A percentile compares a stretch with the other conserved stretches of the same genome.
Conservation (phyloP, 1,140 invertebrate genomes). For the Cataglyphis hispanica region DNA sequence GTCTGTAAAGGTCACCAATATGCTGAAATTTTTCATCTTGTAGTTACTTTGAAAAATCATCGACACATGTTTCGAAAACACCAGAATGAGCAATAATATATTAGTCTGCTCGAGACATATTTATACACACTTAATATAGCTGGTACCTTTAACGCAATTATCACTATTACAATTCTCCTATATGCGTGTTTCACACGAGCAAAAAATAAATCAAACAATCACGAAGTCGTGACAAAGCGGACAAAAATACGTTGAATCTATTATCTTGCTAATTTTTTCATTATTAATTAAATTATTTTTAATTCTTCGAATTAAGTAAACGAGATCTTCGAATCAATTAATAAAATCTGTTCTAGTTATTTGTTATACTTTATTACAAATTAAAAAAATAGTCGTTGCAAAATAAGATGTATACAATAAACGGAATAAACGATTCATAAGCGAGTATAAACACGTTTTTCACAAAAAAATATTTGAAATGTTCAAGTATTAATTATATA, state of each 20-base stretch:
- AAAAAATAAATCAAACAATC: constrained; percentile 69
- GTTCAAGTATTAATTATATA: constrained; percentile 17
- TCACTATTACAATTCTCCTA: constrained; percentile 76
- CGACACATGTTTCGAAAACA: constrained; percentile 35
- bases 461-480: constrained; percentile 6
- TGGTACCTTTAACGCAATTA: constrained; percentile 78
- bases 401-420: neutral
- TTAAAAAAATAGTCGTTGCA: neutral
- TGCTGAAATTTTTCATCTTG: neutral
- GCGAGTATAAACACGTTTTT: neutral
- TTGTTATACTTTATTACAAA: neutral
- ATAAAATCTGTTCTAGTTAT: neutral
- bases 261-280: constrained; percentile 24
- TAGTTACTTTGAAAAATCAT: neutral
- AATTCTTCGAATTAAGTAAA: neutral
- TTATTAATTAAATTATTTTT: neutral
- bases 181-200: constrained; percentile 68
- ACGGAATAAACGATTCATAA: neutral
- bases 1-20: constrained; percentile 7
- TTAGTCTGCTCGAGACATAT: constrained; percentile 70
- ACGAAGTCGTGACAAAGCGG: constrained; percentile 49
- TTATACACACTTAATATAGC: constrained; percentile 78
- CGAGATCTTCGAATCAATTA: neutral
- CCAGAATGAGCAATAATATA: constrained; percentile 65
- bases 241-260: constrained; percentile 58